Conservation (phyloP, 2,797 vertebrate species). For the Gallirallus australis region DNA sequence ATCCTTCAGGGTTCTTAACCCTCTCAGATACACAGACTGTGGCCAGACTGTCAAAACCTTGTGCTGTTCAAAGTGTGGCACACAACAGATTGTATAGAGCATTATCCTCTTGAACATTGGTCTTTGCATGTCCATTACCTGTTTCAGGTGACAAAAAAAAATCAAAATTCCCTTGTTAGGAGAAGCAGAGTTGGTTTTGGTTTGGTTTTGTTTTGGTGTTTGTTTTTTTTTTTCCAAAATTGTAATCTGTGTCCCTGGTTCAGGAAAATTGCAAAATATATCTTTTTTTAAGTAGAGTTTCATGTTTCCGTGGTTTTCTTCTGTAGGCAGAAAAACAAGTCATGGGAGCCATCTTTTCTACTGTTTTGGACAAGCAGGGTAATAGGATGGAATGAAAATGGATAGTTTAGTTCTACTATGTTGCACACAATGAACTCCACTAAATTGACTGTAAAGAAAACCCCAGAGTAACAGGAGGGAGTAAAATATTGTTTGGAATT, state of each 20-base stretch:
- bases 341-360: slow-evolving; percentile 23
- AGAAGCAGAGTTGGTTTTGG: not conserved
- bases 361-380: not conserved
- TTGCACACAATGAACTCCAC: not conserved
- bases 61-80: not conserved
- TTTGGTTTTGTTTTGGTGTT: too few species aligned
- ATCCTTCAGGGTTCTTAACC: not conserved
- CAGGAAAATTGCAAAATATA: slow-evolving; percentile 29
- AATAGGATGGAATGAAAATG: slow-evolving; percentile 38
- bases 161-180: not conserved
- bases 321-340: not conserved
- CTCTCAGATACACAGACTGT: not conserved
- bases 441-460: not conserved
- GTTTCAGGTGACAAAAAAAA: not conserved
- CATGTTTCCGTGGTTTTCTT: slow-evolving; percentile 19
- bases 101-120: not conserved
- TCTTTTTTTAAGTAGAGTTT: slow-evolving; percentile 28
- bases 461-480: not conserved
- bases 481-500: not conserved
- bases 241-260: not conserved
- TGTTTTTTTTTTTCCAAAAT: not conserved
- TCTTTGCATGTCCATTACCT: not conserved
- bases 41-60: not conserved
- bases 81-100: not conserved
- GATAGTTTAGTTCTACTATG: not conserved